phyloP scores from a whole-genome alignment of 2,113 vertebrate genomes.

The Haemorhous mexicanus region DNA sequence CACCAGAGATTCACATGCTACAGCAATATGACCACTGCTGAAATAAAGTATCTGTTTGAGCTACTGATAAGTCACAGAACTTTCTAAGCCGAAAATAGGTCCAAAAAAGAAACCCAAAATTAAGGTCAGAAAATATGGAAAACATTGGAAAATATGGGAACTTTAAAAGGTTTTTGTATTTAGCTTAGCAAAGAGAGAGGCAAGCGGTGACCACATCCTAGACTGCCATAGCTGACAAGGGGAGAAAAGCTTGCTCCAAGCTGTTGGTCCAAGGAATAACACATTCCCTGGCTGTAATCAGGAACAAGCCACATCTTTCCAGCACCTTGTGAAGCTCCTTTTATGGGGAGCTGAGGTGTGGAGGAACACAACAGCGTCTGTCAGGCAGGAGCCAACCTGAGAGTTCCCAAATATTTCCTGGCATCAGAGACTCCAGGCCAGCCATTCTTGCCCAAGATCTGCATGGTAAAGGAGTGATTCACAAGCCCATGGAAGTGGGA shows the following conservation, averaged over 20 bases:
- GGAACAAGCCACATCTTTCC: neutral
- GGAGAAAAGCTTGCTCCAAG: neutral
- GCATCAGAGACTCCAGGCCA: neutral
- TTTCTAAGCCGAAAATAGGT: neutral
- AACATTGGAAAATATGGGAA: neutral
- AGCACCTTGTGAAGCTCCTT: neutral
- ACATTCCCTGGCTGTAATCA: accelerated
- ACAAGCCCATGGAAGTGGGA: neutral
- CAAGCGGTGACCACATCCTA: neutral
- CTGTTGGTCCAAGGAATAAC: neutral
- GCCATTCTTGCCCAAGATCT: neutral
- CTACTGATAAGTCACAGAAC: neutral
- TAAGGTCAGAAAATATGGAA: neutral
- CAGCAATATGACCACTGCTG: neutral
- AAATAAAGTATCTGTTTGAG: neutral
- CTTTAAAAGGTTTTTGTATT: neutral
- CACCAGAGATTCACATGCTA: neutral
- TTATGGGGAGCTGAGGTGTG: neutral
- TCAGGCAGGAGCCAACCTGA: neutral
- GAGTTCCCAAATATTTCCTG: neutral
- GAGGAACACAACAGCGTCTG: neutral
- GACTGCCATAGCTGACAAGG: neutral
- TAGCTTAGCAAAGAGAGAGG: neutral
- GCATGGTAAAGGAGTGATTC: neutral
- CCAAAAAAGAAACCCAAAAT: neutral